Percentiles rank a stretch among this genome's conserved stretches.
Conservation (phyloP, 2,113 vertebrate genomes). For the Chaenogobius annularis region DNA sequence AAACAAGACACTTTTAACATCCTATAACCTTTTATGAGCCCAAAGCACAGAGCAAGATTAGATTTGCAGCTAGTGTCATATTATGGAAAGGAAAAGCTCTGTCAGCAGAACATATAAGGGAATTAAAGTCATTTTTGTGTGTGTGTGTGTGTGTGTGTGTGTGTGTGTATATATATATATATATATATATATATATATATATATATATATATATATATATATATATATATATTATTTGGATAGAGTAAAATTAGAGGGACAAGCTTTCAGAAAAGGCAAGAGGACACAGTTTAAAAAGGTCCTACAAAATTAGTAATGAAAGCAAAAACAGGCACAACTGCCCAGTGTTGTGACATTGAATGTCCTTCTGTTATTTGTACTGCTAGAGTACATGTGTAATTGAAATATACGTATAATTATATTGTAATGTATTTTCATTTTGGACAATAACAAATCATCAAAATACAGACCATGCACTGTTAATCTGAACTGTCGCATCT, state of each 20-base stretch:
- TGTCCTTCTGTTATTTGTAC: background rate
- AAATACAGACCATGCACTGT: constrained; percentile 73
- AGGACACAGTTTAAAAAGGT: background rate
- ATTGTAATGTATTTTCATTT: background rate
- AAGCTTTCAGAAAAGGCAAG: background rate
- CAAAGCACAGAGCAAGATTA: constrained; percentile 4
- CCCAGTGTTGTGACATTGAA: too few species aligned
- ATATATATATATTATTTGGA: background rate
- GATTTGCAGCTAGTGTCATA: constrained; percentile 2
- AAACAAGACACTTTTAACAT: constrained; percentile 20
- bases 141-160: too few species aligned
- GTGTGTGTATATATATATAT: too few species aligned
- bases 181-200: too few species aligned
- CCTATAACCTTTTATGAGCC: background rate
- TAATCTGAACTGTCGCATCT: constrained; percentile 82
- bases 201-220: too few species aligned
- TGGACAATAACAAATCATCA: background rate
- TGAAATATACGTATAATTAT: background rate
- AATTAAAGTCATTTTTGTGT: background rate
- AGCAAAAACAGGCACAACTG: background rate
- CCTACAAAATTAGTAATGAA: background rate
- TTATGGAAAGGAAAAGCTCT: constrained; percentile 24
- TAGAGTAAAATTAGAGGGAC: background rate
- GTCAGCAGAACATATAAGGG: background rate
- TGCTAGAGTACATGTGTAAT: background rate